These are phyloP conservation scores for Malurus elegans DNA, from an alignment of 2,113 vertebrate genomes.

Conservation along the genomic window DNA sequence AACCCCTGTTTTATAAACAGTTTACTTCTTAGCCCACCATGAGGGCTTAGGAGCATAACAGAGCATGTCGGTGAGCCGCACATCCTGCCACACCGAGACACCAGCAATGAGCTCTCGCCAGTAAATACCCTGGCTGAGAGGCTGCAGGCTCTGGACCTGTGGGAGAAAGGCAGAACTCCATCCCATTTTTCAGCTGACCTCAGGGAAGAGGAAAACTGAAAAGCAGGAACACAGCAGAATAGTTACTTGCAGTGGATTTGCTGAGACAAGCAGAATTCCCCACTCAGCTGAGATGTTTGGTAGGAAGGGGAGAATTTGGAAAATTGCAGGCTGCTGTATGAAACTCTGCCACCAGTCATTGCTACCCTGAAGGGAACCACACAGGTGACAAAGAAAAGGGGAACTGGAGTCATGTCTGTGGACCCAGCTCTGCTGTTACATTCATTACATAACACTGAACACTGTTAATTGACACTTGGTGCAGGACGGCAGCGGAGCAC, in stretches of 20 bases:
- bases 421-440: neutral
- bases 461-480: neutral
- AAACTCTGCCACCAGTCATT: neutral
- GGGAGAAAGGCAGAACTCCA: neutral
- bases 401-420: neutral
- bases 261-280: neutral
- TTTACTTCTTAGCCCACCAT: conserved; percentile 40
- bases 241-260: neutral
- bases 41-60: neutral
- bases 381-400: neutral
- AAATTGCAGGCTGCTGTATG: neutral
- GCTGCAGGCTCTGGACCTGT: neutral
- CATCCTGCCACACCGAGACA: neutral
- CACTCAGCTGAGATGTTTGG: neutral
- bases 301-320: neutral
- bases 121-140: neutral
- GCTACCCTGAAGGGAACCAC: neutral
- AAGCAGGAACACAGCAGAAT: neutral
- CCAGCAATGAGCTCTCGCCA: neutral
- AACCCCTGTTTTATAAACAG: conserved; percentile 28
- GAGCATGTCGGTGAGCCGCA: neutral
- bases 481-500: neutral
- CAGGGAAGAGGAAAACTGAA: neutral
- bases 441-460: neutral
- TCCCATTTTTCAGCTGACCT: neutral